Conservation (phyloP, 1,140 invertebrate genomes). For the Orius laevigatus region DNA sequence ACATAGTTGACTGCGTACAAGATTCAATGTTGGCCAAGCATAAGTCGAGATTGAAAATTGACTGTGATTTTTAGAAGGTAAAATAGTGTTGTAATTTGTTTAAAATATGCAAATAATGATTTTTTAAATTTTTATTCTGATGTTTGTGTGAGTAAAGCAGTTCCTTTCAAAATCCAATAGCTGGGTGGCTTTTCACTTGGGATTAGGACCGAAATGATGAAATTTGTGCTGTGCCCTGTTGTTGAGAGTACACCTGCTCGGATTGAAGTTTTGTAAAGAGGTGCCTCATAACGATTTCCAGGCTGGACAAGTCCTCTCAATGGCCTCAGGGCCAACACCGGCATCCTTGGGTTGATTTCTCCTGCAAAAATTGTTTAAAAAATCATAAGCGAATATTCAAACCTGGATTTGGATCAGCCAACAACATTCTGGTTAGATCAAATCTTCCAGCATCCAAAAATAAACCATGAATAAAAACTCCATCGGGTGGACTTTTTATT, state of each 20-base stretch:
- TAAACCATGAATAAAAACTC: constrained; percentile 67
- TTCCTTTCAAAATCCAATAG: constrained; percentile 76
- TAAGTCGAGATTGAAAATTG: too few species aligned
- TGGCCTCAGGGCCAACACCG: constrained; percentile 57
- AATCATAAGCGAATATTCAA: constrained; percentile 14
- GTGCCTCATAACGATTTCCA: constrained; percentile 51
- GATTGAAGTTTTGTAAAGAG: constrained; percentile 72
- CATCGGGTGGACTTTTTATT: constrained; percentile 45
- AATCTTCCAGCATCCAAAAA: constrained; percentile 75
- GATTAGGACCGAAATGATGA: constrained; percentile 62
- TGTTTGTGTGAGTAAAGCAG: constrained; percentile 67
- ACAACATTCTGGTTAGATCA: constrained; percentile 42
- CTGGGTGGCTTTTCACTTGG: constrained; percentile 37
- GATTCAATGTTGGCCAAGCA: too few species aligned
- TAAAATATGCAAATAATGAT: background rate
- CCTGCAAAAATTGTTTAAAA: constrained; percentile 27
- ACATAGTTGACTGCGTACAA: too few species aligned
- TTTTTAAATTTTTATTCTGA: constrained; percentile 35
- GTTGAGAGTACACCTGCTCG: constrained; percentile 69
- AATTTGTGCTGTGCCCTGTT: constrained; percentile 79
- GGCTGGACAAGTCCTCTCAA: constrained; percentile 38
- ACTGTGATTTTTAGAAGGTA: too few species aligned
- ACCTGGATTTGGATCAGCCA: constrained; percentile 58
- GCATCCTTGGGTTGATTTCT: constrained; percentile 58
- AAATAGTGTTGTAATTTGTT: background rate